Conservation (phyloP, 2,797 vertebrate genomes). For the Parotocinclus haroldoi region DNA sequence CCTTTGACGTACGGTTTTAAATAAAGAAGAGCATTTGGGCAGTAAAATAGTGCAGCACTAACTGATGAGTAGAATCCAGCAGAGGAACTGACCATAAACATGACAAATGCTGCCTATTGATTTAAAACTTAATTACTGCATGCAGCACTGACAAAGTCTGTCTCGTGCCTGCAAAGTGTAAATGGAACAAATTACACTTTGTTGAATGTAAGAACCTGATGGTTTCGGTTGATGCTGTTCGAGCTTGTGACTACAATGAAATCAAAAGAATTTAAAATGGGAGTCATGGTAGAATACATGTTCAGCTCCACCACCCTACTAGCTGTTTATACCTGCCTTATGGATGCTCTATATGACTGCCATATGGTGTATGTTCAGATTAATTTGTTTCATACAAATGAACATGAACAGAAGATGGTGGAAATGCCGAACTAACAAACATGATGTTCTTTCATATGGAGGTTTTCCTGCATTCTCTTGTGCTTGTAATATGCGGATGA, state of each 20-base stretch:
- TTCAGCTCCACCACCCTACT: conserved; percentile 19
- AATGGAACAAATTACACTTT: conserved; percentile 99
- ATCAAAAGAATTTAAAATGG: conserved; percentile 19
- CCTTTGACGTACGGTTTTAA: conserved; percentile 98
- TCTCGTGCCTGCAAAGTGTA: conserved; percentile 99
- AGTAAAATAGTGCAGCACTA: conserved; percentile 99
- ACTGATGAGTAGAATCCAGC: conserved; percentile 99
- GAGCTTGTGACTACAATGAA: conserved; percentile 40
- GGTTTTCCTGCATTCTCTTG: too few species aligned
- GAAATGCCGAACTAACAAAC: not conserved
- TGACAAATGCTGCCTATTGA: conserved; percentile 99
- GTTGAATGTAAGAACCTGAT: conserved; percentile 97
- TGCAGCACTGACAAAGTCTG: conserved; percentile 99
- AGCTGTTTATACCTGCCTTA: conserved; percentile 30
- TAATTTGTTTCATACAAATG: conserved; percentile 29
- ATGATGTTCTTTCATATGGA: too few species aligned
- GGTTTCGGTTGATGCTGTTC: conserved; percentile 84
- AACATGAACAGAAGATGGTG: conserved; percentile 5
- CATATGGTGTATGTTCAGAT: conserved; percentile 30
- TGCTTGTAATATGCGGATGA: too few species aligned
- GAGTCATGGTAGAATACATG: conserved; percentile 34
- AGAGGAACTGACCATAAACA: conserved; percentile 99
- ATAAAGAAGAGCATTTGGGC: conserved; percentile 99
- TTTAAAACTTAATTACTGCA: conserved; percentile 99
- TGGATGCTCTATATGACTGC: conserved; percentile 28